Conservation (phyloP, 2,113 vertebrate species). For the Gallinago jamesoni region DNA sequence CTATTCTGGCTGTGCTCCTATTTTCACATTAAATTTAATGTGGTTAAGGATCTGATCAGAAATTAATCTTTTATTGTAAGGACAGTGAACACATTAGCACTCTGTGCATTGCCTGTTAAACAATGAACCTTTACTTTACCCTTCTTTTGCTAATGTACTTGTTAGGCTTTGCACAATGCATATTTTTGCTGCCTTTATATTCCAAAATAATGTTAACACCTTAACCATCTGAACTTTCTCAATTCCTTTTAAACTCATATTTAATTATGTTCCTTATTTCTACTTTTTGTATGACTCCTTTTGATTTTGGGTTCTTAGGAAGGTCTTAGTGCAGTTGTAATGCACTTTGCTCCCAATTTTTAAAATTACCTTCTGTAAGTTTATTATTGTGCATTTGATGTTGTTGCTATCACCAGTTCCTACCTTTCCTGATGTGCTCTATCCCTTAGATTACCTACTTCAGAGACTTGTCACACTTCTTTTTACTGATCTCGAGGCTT, state of each 20-base stretch:
- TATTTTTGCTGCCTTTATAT: background rate
- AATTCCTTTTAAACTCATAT: background rate
- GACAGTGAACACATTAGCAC: background rate
- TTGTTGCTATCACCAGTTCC: background rate
- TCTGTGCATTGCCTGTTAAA: background rate
- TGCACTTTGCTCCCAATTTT: background rate
- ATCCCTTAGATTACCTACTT: background rate
- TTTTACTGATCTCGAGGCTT: background rate
- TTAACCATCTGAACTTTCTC: background rate
- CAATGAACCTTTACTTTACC: background rate
- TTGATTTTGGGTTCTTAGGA: background rate
- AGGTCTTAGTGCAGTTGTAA: background rate
- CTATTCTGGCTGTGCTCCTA: background rate
- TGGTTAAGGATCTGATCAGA: background rate
- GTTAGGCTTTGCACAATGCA: background rate
- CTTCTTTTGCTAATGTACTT: background rate
- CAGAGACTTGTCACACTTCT: background rate
- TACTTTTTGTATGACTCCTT: background rate
- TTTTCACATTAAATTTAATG: background rate
- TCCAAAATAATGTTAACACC: background rate
- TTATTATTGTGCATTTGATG: background rate
- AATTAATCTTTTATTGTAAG: slow-evolving; percentile 1
- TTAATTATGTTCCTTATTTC: background rate
- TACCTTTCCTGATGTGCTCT: background rate
- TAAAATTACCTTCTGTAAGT: background rate